Percentiles rank a stretch among this genome's conserved stretches.
Conservation (phyloP, 1,140 invertebrate species). For the Gryllus bimaculatus region DNA sequence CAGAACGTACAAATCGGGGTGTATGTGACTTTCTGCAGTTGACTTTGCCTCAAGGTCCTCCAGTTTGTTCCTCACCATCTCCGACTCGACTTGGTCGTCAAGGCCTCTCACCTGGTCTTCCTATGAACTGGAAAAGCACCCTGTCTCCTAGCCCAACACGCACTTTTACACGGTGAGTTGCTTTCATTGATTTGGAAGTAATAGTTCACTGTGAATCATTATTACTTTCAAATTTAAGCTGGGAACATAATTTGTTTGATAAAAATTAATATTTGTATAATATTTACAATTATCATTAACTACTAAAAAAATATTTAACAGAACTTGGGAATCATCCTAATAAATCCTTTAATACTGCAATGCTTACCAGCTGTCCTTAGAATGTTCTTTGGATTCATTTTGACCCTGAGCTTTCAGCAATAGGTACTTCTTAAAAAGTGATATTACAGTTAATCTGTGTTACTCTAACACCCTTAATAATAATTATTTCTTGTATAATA, state of each 20-base stretch:
- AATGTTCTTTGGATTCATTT: no score
- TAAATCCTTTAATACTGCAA: no score
- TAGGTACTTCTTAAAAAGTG: no score
- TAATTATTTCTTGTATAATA: no score
- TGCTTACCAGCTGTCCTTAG: no score
- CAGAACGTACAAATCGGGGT: conserved; percentile 35
- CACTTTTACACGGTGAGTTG: conserved; percentile 51
- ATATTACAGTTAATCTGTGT: no score
- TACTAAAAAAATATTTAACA: not conserved
- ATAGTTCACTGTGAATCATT: not conserved
- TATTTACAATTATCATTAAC: not conserved
- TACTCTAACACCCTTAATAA: no score
- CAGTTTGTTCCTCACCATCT: conserved; percentile 53
- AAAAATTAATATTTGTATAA: not conserved
- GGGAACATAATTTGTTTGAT: not conserved
- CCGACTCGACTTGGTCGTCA: conserved; percentile 51
- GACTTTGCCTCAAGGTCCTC: conserved; percentile 34
- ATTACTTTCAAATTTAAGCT: no score
- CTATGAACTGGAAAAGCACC: conserved; percentile 39
- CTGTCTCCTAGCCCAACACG: conserved; percentile 74
- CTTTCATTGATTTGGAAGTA: not conserved
- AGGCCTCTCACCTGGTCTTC: conserved; percentile 54
- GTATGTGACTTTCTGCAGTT: conserved; percentile 30
- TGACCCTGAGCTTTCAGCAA: no score
- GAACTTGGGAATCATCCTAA: no score